Conservation (phyloP, 2,888 invertebrate species). For the Apamea monoglypha region DNA sequence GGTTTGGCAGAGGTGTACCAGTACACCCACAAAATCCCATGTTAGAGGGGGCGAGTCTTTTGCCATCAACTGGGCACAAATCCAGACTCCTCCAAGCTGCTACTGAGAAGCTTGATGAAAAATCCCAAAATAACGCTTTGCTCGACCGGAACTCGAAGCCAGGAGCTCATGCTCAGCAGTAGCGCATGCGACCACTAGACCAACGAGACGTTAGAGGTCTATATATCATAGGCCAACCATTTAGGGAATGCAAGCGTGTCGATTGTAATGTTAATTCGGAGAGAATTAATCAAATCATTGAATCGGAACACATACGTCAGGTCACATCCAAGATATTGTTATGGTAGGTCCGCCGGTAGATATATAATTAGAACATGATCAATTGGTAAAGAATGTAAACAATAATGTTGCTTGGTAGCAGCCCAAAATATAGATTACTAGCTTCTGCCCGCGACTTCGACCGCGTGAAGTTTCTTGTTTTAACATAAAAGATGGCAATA, state of each 20-base stretch:
- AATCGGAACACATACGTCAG: constrained; percentile 23
- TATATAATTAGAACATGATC: not conserved
- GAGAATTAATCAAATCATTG: constrained; percentile 52
- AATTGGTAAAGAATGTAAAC: not conserved
- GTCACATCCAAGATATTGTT: constrained; percentile 27
- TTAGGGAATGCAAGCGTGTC: constrained; percentile 25
- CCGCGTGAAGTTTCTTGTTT: too few species aligned
- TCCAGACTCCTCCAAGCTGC: not conserved
- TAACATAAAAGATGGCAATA: too few species aligned
- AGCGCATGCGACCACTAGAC: too few species aligned
- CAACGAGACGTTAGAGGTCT: too few species aligned
- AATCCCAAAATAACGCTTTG: too few species aligned
- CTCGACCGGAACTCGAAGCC: too few species aligned
- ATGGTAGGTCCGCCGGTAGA: not conserved
- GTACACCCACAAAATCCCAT: not conserved
- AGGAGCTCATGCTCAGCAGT: too few species aligned
- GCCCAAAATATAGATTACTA: too few species aligned
- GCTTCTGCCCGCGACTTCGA: too few species aligned
- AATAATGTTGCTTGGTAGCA: not conserved
- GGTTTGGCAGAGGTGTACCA: not conserved
- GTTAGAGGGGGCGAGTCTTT: not conserved
- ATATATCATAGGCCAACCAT: not conserved
- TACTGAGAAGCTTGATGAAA: not conserved
- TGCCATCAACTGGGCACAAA: not conserved
- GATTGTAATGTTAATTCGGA: constrained; percentile 44